These are phyloP conservation scores for Tetramorium parvispinum DNA, from an alignment of 1,140 invertebrate species.

Conservation along the genomic window DNA sequence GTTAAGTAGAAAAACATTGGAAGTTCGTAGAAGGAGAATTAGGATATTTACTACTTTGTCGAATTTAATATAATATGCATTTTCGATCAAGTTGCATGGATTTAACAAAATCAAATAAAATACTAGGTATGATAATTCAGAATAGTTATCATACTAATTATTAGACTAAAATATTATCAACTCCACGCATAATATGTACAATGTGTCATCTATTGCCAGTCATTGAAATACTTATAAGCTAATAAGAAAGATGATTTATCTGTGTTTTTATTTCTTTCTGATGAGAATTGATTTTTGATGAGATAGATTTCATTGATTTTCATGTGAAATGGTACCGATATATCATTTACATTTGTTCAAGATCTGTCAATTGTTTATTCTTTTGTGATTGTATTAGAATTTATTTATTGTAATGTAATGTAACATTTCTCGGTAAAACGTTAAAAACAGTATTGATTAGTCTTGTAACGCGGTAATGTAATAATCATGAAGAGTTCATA, in stretches of 20 bases:
- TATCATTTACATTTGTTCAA: neutral
- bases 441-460: slow-evolving; percentile 16
- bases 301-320: neutral
- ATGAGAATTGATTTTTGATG: neutral
- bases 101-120: slow-evolving; percentile 1
- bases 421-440: slow-evolving; percentile 11
- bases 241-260: neutral
- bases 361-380: neutral
- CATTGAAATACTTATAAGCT: neutral
- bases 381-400: neutral
- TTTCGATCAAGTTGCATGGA: neutral
- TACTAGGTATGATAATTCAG: neutral
- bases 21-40: neutral
- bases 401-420: neutral
- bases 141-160: too few species aligned
- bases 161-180: slow-evolving; percentile 3
- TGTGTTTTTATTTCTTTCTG: neutral
- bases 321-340: neutral
- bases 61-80: slow-evolving; percentile 18
- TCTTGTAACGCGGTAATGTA: neutral
- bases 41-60: slow-evolving; percentile 3
- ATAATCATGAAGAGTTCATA: neutral
- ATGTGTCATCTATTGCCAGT: neutral
- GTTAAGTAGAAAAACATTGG: neutral
- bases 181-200: neutral